Percentiles rank a stretch among this genome's conserved stretches.
These are phyloP conservation scores for Mallotus villosus DNA, from an alignment of 2,797 vertebrate species.

Conservation along the genomic window DNA sequence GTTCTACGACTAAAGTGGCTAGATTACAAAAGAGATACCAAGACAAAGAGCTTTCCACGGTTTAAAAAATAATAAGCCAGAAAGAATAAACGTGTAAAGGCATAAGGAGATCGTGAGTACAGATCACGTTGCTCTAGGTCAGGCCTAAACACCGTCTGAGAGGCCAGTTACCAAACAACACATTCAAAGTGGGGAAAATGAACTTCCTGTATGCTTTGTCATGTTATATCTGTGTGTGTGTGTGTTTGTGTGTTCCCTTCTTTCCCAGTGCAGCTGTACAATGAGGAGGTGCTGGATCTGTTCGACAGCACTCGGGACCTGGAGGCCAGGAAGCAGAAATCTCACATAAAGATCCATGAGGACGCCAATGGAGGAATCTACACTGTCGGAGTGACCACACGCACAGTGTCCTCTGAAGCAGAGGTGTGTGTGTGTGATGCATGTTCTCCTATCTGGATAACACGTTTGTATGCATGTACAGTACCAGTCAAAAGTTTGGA, in stretches of 20 bases:
- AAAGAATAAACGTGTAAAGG: not conserved
- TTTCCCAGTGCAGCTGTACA: constrained; percentile 82
- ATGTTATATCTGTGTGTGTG: not conserved
- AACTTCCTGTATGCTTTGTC: not conserved
- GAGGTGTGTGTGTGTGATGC: constrained; percentile 76
- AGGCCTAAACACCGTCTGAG: no score
- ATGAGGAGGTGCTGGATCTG: constrained; percentile 94
- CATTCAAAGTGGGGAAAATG: no score
- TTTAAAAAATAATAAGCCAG: not conserved
- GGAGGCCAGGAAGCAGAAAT: constrained; percentile 89
- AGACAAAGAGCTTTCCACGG: not conserved
- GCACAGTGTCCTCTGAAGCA: constrained; percentile 85
- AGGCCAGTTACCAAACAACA: not conserved
- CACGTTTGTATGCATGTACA: constrained; percentile 14
- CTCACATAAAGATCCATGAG: constrained; percentile 95
- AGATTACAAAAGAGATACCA: not conserved
- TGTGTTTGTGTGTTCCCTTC: constrained; percentile 4
- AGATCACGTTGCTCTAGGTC: no score
- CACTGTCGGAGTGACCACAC: constrained; percentile 93
- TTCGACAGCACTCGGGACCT: constrained; percentile 91
- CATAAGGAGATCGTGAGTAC: no score
- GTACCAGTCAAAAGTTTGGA: no score
- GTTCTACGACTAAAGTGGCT: not conserved
- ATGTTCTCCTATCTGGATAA: not conserved
- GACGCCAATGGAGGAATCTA: constrained; percentile 92